Conservation (phyloP, 2,797 vertebrate genomes). For the Gymnocypris eckloni region DNA sequence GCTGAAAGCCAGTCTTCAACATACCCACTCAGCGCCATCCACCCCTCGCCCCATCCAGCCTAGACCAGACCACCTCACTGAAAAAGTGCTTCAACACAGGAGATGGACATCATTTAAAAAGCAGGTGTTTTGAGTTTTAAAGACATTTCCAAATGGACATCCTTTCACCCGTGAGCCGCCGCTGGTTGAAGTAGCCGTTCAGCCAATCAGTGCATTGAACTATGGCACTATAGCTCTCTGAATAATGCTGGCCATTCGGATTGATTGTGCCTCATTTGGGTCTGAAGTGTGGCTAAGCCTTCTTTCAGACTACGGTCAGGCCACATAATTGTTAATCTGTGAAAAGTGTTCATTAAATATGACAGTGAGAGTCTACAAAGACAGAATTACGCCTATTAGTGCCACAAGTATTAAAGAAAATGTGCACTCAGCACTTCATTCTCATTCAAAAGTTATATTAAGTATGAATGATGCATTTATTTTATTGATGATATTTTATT, state of each 20-base stretch:
- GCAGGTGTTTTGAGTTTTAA: constrained; percentile 83
- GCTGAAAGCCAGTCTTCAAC: constrained; percentile 80
- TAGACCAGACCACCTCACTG: constrained; percentile 49
- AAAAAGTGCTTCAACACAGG: constrained; percentile 57
- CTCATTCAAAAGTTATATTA: neutral
- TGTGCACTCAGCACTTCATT: neutral
- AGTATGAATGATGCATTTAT: too few species aligned
- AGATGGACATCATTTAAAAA: constrained; percentile 81
- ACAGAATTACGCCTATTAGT: neutral
- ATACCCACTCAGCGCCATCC: constrained; percentile 66
- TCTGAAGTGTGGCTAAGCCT: constrained; percentile 49
- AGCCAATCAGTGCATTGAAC: constrained; percentile 79
- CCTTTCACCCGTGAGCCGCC: constrained; percentile 77
- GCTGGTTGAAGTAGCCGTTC: constrained; percentile 76
- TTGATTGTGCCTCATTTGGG: constrained; percentile 77
- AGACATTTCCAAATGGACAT: constrained; percentile 77
- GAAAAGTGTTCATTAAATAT: constrained; percentile 60
- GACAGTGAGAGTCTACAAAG: constrained; percentile 53
- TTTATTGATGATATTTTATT: too few species aligned
- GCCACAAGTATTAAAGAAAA: neutral
- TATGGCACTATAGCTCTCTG: constrained; percentile 77
- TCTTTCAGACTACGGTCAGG: constrained; percentile 55
- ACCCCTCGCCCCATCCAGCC: constrained; percentile 56
- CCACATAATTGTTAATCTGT: constrained; percentile 56
- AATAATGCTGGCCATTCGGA: constrained; percentile 76